phyloP scores from a whole-genome alignment of 2,888 invertebrate species.

The Drosophila setosimentum region DNA sequence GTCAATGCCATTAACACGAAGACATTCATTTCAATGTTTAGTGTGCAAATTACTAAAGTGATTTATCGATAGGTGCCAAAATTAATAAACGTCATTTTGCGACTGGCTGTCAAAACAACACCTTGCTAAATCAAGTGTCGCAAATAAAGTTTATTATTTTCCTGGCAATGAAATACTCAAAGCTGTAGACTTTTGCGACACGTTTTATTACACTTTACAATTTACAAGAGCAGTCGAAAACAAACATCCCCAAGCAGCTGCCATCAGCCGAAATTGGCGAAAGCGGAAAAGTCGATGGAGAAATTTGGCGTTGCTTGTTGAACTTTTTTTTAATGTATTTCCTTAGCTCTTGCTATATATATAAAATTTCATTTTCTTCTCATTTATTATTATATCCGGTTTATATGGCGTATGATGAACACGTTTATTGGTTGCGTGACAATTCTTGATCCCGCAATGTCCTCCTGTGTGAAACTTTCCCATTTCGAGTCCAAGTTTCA shows the following conservation, averaged over 20 bases:
- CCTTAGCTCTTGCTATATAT: conserved; percentile 3
- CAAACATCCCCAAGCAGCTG: conserved; percentile 31
- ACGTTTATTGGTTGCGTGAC: conserved; percentile 59
- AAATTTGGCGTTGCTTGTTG: conserved; percentile 29
- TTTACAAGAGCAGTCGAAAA: conserved; percentile 36
- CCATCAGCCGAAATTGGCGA: conserved; percentile 7
- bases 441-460: conserved; percentile 10
- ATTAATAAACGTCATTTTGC: conserved; percentile 29
- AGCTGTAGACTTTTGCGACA: conserved; percentile 32
- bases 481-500: background rate
- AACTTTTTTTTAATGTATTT: conserved; percentile 60
- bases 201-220: conserved; percentile 65
- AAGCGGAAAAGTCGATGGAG: background rate
- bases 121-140: conserved; percentile 16
- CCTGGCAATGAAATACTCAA: conserved; percentile 49
- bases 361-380: conserved; percentile 20
- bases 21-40: background rate
- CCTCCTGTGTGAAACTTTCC: background rate
- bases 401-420: conserved; percentile 66
- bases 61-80: conserved; percentile 28
- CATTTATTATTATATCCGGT: conserved; percentile 67
- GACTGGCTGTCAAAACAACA: conserved; percentile 15
- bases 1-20: background rate
- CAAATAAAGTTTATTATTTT: conserved; percentile 41
- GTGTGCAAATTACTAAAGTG: background rate